Conservation (phyloP, 2,888 invertebrate genomes). For the Diogma glabrata region DNA sequence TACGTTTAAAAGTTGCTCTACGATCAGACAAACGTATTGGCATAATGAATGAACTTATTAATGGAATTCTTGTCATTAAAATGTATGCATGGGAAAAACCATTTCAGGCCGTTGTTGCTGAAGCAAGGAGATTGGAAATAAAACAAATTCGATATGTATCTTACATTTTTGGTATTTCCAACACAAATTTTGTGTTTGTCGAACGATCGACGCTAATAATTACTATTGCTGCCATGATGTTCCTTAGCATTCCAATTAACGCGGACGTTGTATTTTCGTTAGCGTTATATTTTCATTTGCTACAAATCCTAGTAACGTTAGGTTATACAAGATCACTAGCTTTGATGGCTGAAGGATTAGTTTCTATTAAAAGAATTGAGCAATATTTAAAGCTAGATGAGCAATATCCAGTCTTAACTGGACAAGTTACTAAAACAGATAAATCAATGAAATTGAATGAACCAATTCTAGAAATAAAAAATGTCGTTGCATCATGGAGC, state of each 20-base stretch:
- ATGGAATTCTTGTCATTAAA: conserved; percentile 88
- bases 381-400: conserved; percentile 45
- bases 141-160: conserved; percentile 49
- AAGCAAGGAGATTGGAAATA: conserved; percentile 59
- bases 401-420: conserved; percentile 25
- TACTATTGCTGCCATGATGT: conserved; percentile 64
- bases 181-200: conserved; percentile 66
- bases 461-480: not conserved
- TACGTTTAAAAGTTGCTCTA: conserved; percentile 65
- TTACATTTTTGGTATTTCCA: conserved; percentile 52
- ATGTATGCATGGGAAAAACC: conserved; percentile 96
- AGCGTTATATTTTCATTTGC: conserved; percentile 60
- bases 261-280: conserved; percentile 62
- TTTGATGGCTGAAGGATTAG: conserved; percentile 45
- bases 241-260: conserved; percentile 50
- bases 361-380: conserved; percentile 43
- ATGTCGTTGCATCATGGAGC: conserved; percentile 22
- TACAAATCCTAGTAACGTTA: conserved; percentile 39
- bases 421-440: not conserved
- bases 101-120: conserved; percentile 69
- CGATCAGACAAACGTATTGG: conserved; percentile 83
- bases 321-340: conserved; percentile 46
- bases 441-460: not conserved
- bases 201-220: conserved; percentile 74
- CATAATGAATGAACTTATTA: conserved; percentile 89